Percentiles rank a stretch among this genome's conserved stretches.
These are phyloP conservation scores for Ptychadena robeensis DNA, from an alignment of 2,797 vertebrate species.

Conservation along the genomic window DNA sequence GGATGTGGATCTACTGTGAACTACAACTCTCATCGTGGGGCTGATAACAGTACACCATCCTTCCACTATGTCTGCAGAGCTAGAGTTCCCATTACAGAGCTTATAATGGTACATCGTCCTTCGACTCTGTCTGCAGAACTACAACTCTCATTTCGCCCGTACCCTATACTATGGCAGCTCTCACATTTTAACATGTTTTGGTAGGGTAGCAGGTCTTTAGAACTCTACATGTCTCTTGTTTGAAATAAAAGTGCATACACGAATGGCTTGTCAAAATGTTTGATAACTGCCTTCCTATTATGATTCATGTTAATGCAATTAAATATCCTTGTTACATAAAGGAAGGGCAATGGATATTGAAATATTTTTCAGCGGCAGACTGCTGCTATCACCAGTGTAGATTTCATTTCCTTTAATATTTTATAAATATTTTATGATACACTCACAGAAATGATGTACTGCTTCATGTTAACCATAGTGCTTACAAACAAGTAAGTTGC, in stretches of 20 bases:
- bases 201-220: too few relatives aligned
- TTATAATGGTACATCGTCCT: too few relatives aligned
- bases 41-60: too few relatives aligned
- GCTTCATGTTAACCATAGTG: constrained; percentile 14
- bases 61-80: too few relatives aligned
- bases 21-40: too few relatives aligned
- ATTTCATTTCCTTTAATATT: constrained; percentile 47
- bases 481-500: constrained; percentile 36
- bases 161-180: too few relatives aligned
- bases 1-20: too few relatives aligned
- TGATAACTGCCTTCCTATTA: background rate
- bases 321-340: background rate
- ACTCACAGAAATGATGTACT: constrained; percentile 21
- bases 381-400: constrained; percentile 10
- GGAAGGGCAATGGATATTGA: background rate
- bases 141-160: too few relatives aligned
- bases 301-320: background rate
- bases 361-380: constrained; percentile 15
- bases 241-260: too few relatives aligned
- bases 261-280: background rate
- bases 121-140: too few relatives aligned
- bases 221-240: too few relatives aligned
- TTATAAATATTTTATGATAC: constrained; percentile 50
- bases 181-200: background rate
- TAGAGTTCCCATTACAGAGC: too few relatives aligned